phyloP scores from a whole-genome alignment of 1,140 invertebrate species.

The Chrysoperla carnea region DNA sequence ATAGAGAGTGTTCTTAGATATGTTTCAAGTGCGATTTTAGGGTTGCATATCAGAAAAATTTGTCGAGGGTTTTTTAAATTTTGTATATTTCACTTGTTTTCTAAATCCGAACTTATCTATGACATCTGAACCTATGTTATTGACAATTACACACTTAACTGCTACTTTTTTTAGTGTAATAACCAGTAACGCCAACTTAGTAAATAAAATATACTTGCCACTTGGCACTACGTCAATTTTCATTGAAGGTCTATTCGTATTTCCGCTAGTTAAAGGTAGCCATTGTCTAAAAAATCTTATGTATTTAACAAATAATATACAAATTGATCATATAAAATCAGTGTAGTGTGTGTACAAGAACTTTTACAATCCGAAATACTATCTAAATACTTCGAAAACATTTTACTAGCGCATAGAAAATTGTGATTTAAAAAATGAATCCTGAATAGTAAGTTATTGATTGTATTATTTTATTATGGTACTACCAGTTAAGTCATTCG shows the following conservation, averaged over 20 bases:
- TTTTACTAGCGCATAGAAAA: not conserved
- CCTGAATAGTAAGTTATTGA: conserved; percentile 25
- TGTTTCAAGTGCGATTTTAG: no score
- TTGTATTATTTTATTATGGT: conserved; percentile 5
- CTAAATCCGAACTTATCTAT: no score
- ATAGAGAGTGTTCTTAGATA: no score
- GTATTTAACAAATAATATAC: conserved; percentile 2
- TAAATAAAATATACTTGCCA: conserved; percentile 5
- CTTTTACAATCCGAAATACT: not conserved
- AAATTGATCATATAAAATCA: conserved; percentile 1
- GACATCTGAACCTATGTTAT: not conserved
- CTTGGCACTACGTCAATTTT: conserved; percentile 9
- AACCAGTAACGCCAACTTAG: not conserved
- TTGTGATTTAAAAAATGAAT: conserved; percentile 17
- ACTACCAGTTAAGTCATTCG: not conserved
- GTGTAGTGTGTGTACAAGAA: conserved; percentile 1
- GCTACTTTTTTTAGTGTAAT: conserved; percentile 1
- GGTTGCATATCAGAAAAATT: no score
- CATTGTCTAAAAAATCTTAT: conserved; percentile 9
- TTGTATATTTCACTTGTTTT: no score
- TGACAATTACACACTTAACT: not conserved
- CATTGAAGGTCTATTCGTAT: not conserved
- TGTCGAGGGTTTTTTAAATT: no score
- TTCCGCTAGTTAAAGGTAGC: conserved; percentile 6
- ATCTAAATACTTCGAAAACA: conserved; percentile 6